Evolutionary conservation across 2,113 vertebrate species (phyloP).

Genomic region (Cricetomys ansorgei): DNA sequence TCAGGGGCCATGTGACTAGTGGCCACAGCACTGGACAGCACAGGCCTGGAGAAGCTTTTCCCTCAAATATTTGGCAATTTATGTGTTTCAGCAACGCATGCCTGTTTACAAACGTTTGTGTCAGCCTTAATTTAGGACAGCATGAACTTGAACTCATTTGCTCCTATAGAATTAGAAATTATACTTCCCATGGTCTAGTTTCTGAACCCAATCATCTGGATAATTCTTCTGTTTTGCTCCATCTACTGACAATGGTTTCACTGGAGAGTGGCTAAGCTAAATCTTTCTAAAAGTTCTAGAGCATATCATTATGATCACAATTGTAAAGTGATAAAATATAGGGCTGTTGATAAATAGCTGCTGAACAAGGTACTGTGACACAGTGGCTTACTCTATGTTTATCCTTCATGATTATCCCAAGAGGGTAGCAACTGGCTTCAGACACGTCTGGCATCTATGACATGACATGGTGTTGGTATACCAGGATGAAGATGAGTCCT

Average conservation of each 20-base stretch:
- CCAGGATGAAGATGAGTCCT: conserved; percentile 61
- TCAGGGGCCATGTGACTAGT: neutral
- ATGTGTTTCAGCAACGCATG: neutral
- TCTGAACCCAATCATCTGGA: conserved; percentile 8
- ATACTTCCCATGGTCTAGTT: neutral
- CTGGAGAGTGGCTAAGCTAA: neutral
- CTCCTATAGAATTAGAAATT: conserved; percentile 14
- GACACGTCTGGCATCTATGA: conserved; percentile 66
- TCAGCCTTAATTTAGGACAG: neutral
- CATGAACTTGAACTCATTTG: neutral
- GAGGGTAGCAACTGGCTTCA: conserved; percentile 28
- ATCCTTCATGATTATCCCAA: neutral
- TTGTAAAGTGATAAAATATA: conserved; percentile 4
- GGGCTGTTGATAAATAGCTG: conserved; percentile 14
- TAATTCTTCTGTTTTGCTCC: conserved; percentile 20
- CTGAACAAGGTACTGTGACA: neutral
- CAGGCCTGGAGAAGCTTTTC: neutral
- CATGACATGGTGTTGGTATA: conserved; percentile 37
- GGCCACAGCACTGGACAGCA: neutral
- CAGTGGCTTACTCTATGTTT: conserved; percentile 10
- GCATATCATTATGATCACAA: neutral
- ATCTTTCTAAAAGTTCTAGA: neutral
- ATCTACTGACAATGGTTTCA: neutral
- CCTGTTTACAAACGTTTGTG: conserved; percentile 30
- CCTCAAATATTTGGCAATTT: neutral